Evolutionary conservation across 2,888 invertebrate species (phyloP), one percentile per base, ranked within the genome.

Genomic region (Caenorhabditis imperialis): DNA sequence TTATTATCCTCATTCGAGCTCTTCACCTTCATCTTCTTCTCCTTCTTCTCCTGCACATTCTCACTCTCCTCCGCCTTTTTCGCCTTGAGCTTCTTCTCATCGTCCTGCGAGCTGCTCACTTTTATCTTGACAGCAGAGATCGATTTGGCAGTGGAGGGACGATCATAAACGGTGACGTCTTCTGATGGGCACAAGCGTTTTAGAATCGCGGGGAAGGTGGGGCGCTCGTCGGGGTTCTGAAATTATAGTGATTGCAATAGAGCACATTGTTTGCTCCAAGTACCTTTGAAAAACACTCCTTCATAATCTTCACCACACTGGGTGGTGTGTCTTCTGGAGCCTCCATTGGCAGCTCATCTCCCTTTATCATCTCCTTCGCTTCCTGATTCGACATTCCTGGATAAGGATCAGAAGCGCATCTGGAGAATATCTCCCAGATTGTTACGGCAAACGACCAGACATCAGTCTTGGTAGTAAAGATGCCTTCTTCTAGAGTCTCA

Each of bases 381-480:
- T 81, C 57, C 7, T 60, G 60, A 44, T 79, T 79, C 16, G 71
- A 76, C 58, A 74, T 35, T 14, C 63, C 71, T 10, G 81, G 78
- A 55, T 73, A 82, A 0, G 82, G 81, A 22, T 82, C 82, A 14
- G 69, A 55, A 42, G 62, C 54, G 25, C 78, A 80, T 16, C 40
- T 51, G 25, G 44, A 51, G 77, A 71, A 82, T 10, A 82, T 76
- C 53, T 82, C 82, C 81, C 81, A 82, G 1, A 77, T 45, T 5
- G 81, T 60, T 8, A 82, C 78, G 1, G 74, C 78, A 44, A 54
- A 81, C 27, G 75, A 65, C 81, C 81, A 82, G 5, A 82, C 80
- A 54, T 82, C 82, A 6, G 80, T 70, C 33, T 82, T 83, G n/a
- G 80, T 74, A 7, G 78, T 71, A 75, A 81, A 83, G 5, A 75